Conservation (phyloP, 2,113 vertebrate species). For the Lota lota region DNA sequence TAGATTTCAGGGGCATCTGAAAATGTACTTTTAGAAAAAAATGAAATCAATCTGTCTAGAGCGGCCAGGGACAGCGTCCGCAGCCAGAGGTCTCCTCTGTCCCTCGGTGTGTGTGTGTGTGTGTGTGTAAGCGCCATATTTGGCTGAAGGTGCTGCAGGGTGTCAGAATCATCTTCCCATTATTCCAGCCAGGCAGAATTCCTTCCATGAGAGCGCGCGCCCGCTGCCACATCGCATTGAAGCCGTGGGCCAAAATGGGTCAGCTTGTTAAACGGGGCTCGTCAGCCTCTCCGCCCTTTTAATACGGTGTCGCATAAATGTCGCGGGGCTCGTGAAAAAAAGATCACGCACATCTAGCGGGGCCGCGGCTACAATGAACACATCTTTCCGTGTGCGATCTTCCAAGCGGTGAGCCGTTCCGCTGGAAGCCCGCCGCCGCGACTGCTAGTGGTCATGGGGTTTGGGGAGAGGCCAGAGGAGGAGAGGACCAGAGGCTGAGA, state of each 20-base stretch:
- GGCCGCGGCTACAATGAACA: slow-evolving; percentile 42
- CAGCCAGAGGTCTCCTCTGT: no score
- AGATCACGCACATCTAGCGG: slow-evolving; percentile 39
- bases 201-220: slow-evolving; percentile 67
- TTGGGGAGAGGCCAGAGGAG: background rate
- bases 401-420: slow-evolving; percentile 24
- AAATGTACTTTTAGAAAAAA: no score
- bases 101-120: no score
- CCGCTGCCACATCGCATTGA: slow-evolving; percentile 60
- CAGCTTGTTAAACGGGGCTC: slow-evolving; percentile 42
- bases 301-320: slow-evolving; percentile 59
- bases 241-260: slow-evolving; percentile 62
- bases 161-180: slow-evolving; percentile 72
- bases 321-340: slow-evolving; percentile 51
- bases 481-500: slow-evolving; percentile 22
- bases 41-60: no score
- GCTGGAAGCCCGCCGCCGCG: background rate
- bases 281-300: slow-evolving; percentile 46
- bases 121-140: slow-evolving; percentile 39
- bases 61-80: no score
- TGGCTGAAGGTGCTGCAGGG: slow-evolving; percentile 60
- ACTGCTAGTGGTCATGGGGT: slow-evolving; percentile 15
- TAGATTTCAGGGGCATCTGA: no score
- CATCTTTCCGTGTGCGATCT: slow-evolving; percentile 43
- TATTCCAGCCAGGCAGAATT: slow-evolving; percentile 67